These are phyloP conservation scores for Battus philenor DNA, from an alignment of 1,140 invertebrate species.

Conservation along the genomic window DNA sequence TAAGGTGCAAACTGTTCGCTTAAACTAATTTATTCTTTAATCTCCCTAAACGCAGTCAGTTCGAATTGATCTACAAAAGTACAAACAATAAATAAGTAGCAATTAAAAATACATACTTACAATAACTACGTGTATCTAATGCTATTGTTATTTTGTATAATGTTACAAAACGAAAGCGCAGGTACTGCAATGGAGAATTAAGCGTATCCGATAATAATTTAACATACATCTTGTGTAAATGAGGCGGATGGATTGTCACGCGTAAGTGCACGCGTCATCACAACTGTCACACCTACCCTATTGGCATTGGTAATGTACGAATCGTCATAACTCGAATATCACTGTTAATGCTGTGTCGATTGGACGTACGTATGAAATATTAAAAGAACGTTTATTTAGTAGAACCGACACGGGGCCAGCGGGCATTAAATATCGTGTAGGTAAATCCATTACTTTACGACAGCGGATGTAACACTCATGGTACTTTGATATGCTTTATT, in stretches of 20 bases:
- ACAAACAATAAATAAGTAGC: conserved; percentile 64
- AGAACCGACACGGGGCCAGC: neutral
- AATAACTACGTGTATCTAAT: conserved; percentile 44
- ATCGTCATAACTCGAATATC: too few species aligned
- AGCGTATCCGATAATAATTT: conserved; percentile 54
- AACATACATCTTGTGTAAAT: conserved; percentile 2
- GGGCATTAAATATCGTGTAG: too few species aligned
- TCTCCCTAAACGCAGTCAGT: conserved; percentile 66
- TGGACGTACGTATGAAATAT: neutral
- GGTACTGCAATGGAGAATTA: conserved; percentile 62
- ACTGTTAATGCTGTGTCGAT: neutral
- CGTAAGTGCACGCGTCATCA: neutral
- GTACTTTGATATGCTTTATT: too few species aligned
- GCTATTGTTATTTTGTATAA: conserved; percentile 61
- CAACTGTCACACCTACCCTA: neutral
- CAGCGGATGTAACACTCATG: too few species aligned
- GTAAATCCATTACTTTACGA: too few species aligned
- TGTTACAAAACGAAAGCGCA: conserved; percentile 64
- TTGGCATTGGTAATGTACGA: too few species aligned
- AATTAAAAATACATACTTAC: conserved; percentile 59
- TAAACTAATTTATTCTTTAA: conserved; percentile 50
- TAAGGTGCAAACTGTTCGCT: conserved; percentile 56
- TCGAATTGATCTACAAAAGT: conserved; percentile 64
- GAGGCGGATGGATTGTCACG: conserved; percentile 1
- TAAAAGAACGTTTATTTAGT: neutral